These are phyloP conservation scores for Standfussiana lucernea DNA, from an alignment of 2,888 invertebrate genomes.

Conservation along the genomic window DNA sequence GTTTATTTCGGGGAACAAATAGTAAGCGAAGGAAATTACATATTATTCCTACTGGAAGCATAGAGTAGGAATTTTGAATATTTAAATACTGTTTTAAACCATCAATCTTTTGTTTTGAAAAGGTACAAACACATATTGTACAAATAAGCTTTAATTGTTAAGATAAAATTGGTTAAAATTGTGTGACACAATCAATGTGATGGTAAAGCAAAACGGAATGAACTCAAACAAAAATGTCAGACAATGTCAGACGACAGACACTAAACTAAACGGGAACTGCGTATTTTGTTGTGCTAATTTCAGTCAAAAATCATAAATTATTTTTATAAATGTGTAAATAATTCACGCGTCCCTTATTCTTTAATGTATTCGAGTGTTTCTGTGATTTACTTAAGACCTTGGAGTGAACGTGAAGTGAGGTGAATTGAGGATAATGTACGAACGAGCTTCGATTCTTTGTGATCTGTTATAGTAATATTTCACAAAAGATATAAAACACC, in stretches of 20 bases:
- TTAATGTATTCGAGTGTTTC: constrained; percentile 63
- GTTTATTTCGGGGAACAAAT: no score
- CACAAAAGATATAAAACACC: constrained; percentile 65
- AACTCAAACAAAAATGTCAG: constrained; percentile 77
- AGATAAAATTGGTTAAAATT: not conserved
- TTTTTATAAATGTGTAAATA: constrained; percentile 73
- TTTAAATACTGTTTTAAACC: not conserved
- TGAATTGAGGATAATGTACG: constrained; percentile 51
- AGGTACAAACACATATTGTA: not conserved
- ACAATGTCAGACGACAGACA: constrained; percentile 50
- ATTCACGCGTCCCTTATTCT: constrained; percentile 54
- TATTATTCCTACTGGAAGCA: no score
- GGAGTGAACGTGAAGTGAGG: constrained; percentile 45
- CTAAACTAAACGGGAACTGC: constrained; percentile 79
- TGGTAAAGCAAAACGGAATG: constrained; percentile 58
- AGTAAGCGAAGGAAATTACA: no score
- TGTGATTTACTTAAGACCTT: constrained; percentile 45
- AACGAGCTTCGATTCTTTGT: constrained; percentile 60
- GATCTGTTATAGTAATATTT: constrained; percentile 59
- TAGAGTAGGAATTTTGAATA: no score
- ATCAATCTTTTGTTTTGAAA: not conserved
- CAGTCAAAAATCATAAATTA: constrained; percentile 68
- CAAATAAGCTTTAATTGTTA: no score
- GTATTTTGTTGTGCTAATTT: constrained; percentile 81
- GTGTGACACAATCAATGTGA: not conserved